These are phyloP conservation scores for Otus sunia DNA, from an alignment of 2,113 vertebrate genomes.

Conservation along the genomic window DNA sequence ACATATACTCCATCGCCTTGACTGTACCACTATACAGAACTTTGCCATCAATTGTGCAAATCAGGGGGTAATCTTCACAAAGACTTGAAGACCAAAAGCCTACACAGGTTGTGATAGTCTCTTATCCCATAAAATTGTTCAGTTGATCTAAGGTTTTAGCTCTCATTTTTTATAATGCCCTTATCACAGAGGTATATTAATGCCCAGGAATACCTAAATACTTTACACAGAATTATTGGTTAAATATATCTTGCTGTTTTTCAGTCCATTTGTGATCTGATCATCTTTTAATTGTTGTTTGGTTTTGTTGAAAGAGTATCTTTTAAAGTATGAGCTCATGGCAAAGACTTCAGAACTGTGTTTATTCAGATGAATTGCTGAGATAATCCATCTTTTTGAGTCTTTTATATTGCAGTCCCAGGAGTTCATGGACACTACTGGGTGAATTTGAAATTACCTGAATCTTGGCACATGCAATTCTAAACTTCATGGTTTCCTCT, in stretches of 20 bases:
- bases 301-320: slow-evolving; percentile 3
- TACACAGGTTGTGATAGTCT: neutral
- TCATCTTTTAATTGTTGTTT: neutral
- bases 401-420: neutral
- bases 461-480: neutral
- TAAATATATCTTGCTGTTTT: neutral
- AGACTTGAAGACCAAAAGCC: neutral
- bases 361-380: neutral
- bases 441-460: neutral
- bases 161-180: neutral
- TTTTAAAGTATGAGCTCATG: neutral
- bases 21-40: neutral
- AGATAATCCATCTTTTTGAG: neutral
- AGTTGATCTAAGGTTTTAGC: neutral
- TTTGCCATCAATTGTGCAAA: neutral
- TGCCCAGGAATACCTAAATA: neutral
- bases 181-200: neutral
- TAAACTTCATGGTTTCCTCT: neutral
- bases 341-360: neutral
- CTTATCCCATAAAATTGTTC: neutral
- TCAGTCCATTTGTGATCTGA: neutral
- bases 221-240: neutral
- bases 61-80: fast-evolving
- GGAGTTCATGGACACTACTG: neutral
- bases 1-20: neutral